Percentiles rank a stretch among this genome's conserved stretches.
phyloP scores from a whole-genome alignment of 2,888 invertebrate species.

The Microplitis manilae region DNA sequence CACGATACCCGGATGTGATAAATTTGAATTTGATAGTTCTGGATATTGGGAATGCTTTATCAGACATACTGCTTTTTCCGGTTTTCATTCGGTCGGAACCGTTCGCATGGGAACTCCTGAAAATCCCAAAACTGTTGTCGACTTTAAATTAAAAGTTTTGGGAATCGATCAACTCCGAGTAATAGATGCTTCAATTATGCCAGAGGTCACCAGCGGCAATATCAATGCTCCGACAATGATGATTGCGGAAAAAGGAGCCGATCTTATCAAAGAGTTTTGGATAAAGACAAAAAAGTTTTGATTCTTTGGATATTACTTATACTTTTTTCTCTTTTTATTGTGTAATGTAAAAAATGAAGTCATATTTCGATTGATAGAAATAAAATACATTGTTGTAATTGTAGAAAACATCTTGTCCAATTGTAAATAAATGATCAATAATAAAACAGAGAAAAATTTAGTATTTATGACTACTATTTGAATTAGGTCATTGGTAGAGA shows the following conservation, averaged over 20 bases:
- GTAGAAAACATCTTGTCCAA: too few species aligned
- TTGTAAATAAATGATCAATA: too few species aligned
- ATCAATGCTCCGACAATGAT: constrained; percentile 78
- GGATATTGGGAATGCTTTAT: constrained; percentile 73
- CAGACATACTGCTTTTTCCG: constrained; percentile 74
- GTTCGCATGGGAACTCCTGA: constrained; percentile 77
- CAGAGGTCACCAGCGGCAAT: constrained; percentile 76
- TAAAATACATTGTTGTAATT: too few species aligned
- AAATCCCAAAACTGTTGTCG: constrained; percentile 73
- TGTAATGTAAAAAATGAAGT: too few species aligned
- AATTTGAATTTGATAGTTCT: constrained; percentile 55
- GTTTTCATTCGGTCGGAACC: constrained; percentile 77
- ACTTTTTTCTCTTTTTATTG: too few species aligned
- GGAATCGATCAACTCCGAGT: constrained; percentile 75
- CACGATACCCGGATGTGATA: constrained; percentile 59
- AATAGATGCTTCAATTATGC: constrained; percentile 80
- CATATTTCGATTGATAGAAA: too few species aligned
- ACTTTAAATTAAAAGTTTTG: constrained; percentile 74
- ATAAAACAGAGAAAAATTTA: too few species aligned
- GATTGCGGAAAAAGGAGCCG: constrained; percentile 79
- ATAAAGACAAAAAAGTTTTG: constrained; percentile 56
- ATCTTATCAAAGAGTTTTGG: constrained; percentile 77
- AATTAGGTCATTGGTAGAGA: too few species aligned
- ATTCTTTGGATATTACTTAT: too few species aligned
- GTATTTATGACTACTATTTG: too few species aligned